A percentile compares a stretch with the other conserved stretches of the same genome.
Conservation (phyloP, 2,888 invertebrate genomes). For the Synergus japonicus region DNA sequence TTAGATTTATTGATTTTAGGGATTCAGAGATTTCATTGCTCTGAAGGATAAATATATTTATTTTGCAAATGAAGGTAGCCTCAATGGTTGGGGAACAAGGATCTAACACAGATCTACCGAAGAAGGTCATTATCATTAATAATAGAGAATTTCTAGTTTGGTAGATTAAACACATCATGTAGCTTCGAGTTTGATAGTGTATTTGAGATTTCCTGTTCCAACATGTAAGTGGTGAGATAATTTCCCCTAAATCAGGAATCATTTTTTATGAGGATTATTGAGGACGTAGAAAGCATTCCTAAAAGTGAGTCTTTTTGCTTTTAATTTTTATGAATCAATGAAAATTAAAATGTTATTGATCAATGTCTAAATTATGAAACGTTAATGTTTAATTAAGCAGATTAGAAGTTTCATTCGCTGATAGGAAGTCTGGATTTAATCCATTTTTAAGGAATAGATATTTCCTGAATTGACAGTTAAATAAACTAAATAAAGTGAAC, state of each 20-base stretch:
- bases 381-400: too few relatives aligned
- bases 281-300: slow-evolving; percentile 47
- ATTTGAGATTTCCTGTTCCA: background rate
- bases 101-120: slow-evolving; percentile 27
- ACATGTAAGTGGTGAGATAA: background rate
- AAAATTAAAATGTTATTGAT: background rate
- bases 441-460: too few relatives aligned
- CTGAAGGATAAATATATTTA: background rate
- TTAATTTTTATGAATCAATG: slow-evolving; percentile 33
- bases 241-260: slow-evolving; percentile 23
- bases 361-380: too few relatives aligned
- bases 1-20: too few relatives aligned
- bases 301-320: slow-evolving; percentile 17
- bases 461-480: too few relatives aligned
- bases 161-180: background rate
- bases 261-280: slow-evolving; percentile 24
- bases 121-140: slow-evolving; percentile 37
- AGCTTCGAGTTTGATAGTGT: background rate
- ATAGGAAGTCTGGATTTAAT: too few relatives aligned
- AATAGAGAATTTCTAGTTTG: background rate
- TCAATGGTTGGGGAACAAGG: background rate
- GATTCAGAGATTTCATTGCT: background rate
- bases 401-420: too few relatives aligned
- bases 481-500: background rate
- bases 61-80: background rate